phyloP scores from a whole-genome alignment of 2,888 invertebrate genomes.

The Rosalia funebris region DNA sequence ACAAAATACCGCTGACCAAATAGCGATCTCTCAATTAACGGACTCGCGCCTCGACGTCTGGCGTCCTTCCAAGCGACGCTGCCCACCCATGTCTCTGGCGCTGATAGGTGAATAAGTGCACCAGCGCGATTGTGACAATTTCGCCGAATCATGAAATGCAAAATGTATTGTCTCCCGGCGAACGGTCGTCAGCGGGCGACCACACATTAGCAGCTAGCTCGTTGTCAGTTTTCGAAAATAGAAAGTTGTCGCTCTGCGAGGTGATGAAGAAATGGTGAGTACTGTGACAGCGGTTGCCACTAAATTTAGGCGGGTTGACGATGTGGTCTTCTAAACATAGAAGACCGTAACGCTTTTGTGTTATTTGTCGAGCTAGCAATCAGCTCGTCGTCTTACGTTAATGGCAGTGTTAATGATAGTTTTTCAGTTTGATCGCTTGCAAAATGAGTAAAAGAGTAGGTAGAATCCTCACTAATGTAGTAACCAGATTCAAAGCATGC shows the following conservation, averaged over 20 bases:
- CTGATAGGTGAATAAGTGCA: slow-evolving; percentile 60
- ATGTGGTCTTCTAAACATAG: slow-evolving; percentile 42
- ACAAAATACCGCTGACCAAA: slow-evolving; percentile 59
- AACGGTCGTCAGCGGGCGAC: slow-evolving; percentile 58
- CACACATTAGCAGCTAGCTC: slow-evolving; percentile 57
- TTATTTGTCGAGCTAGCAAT: background rate
- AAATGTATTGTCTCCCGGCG: slow-evolving; percentile 57
- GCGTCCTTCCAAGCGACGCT: slow-evolving; percentile 35
- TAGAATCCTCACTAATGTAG: too few species aligned
- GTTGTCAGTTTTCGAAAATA: slow-evolving; percentile 51
- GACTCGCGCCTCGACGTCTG: slow-evolving; percentile 50
- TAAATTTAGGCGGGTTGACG: slow-evolving; percentile 40
- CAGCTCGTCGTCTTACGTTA: slow-evolving; percentile 8
- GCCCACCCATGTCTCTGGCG: slow-evolving; percentile 56
- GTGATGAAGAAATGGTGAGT: slow-evolving; percentile 56
- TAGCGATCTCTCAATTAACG: slow-evolving; percentile 62
- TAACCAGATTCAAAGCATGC: too few species aligned
- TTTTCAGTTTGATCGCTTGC: background rate
- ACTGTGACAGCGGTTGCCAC: slow-evolving; percentile 39
- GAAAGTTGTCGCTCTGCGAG: slow-evolving; percentile 49
- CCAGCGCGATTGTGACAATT: slow-evolving; percentile 57
- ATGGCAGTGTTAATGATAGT: background rate
- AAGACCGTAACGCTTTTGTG: slow-evolving; percentile 22
- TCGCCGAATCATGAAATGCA: slow-evolving; percentile 58
- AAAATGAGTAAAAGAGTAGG: background rate